Evolutionary conservation across 2,797 vertebrate species (phyloP), one percentile per base, ranked within the genome.

Genomic region (Phoeniculus purpureus): DNA sequence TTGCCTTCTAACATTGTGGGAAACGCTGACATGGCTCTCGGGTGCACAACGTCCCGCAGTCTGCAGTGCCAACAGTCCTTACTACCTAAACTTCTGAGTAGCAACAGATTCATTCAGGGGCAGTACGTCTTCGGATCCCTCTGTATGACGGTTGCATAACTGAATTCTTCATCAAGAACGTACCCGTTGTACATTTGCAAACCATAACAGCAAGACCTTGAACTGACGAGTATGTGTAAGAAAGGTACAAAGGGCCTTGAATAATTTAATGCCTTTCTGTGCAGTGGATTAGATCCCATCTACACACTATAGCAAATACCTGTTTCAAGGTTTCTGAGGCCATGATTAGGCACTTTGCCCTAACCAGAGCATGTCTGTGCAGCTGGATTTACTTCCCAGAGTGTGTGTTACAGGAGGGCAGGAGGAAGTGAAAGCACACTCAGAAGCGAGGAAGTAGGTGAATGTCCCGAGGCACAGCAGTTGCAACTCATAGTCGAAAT

Each of bases 351-450:
- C 37, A 55, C 34, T 26, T 32, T 37, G 32, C 32, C 32, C 56
- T 37, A 29, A 29, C 3, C 60, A 45, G 79, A 40, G 45, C 23
- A 3, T 16, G 19, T 45, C 75, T 51, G n/a, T 29, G 47, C 47
- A 55, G 2, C 8, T 10, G 37, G 4, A 31, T 80, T 73, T 47
- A 48, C 47, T 67, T 55, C 59, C n/a, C 31, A 9, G 74, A 51
- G 10, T 6, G 8, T 45, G 27, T 61, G 9, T 7, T 23, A 5
- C 0, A 37, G 25, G 10, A 32, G 58, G 29, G 47, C 6, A 55
- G 23, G 17, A 22, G 13, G 25, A 67, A 71, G 50, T 0, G 56
- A 31, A 50, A 15, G 11, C 18, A 15, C 27, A 3, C 14, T 40
- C 45, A 34, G 40, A 78, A 56, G 32, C 22, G 23, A 7, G 26